Conservation (phyloP, 2,888 invertebrate genomes). For the Drosophila dives region DNA sequence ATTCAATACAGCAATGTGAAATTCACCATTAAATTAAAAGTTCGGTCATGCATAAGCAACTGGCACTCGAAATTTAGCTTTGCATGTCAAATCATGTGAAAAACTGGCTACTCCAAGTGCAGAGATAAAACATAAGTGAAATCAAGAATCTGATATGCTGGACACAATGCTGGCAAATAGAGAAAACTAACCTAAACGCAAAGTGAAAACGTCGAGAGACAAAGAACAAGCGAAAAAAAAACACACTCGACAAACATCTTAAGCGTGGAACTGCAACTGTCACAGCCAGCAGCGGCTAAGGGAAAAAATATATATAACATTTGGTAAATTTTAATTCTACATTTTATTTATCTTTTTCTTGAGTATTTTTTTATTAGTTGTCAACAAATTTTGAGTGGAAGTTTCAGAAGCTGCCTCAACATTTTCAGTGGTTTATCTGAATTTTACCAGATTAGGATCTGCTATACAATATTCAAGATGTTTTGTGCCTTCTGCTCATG, state of each 20-base stretch:
- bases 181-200: conserved; percentile 27
- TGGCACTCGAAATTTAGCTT: conserved; percentile 50
- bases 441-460: conserved; percentile 9
- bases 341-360: not conserved
- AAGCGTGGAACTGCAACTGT: conserved; percentile 51
- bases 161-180: conserved; percentile 21
- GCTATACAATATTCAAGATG: not conserved
- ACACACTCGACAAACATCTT: conserved; percentile 34
- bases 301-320: not conserved
- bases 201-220: conserved; percentile 31
- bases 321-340: conserved; percentile 39
- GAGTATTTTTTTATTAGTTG: conserved; percentile 34
- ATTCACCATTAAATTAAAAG: conserved; percentile 16
- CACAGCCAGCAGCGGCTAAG: conserved; percentile 26
- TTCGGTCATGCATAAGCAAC: conserved; percentile 39
- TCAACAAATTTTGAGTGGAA: conserved; percentile 9
- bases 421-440: conserved; percentile 27
- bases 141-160: conserved; percentile 25
- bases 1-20: conserved; percentile 18
- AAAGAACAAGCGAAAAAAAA: conserved; percentile 25
- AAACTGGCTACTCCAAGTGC: conserved; percentile 55
- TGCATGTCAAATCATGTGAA: conserved; percentile 70
- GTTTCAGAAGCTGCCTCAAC: conserved; percentile 14
- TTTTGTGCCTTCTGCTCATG: not conserved
- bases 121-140: conserved; percentile 15